These are phyloP conservation scores for Syngnathus floridae DNA, from an alignment of 2,113 vertebrate species.

Conservation along the genomic window DNA sequence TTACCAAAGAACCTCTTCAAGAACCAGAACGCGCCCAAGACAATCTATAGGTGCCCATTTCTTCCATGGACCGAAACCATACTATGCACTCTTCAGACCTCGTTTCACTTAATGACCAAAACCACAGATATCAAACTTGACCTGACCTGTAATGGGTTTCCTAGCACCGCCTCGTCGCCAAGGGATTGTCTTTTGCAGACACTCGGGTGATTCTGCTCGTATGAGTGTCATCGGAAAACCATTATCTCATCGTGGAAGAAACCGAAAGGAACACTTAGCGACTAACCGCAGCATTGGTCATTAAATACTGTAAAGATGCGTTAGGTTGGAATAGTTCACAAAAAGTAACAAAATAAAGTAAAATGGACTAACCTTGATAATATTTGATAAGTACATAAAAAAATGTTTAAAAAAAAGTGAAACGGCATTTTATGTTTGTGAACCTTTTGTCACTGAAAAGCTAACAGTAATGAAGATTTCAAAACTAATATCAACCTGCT, in stretches of 20 bases:
- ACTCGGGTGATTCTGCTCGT: not conserved
- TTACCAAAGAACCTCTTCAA: not conserved
- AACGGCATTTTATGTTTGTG: too few relatives aligned
- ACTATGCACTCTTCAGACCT: not conserved
- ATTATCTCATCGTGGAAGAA: not conserved
- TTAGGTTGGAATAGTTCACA: too few relatives aligned
- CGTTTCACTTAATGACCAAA: not conserved
- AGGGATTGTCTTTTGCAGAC: not conserved
- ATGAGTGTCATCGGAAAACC: not conserved
- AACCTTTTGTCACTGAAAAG: too few relatives aligned
- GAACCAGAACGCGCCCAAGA: not conserved
- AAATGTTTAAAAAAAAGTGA: too few relatives aligned
- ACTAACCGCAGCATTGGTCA: not conserved
- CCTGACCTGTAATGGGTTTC: not conserved
- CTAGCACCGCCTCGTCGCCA: not conserved
- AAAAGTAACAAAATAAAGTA: too few relatives aligned
- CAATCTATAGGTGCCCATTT: not conserved
- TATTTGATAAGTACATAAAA: too few relatives aligned
- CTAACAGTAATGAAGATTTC: too few relatives aligned
- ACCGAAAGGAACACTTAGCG: not conserved
- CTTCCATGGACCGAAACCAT: not conserved
- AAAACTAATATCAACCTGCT: too few relatives aligned
- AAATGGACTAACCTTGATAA: too few relatives aligned
- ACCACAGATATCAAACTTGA: constrained; percentile 1
- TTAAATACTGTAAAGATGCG: not conserved